Percentiles rank a stretch among this genome's conserved stretches.
Conservation (phyloP, 2,888 invertebrate genomes). For the Trissonchulus latispiculum region DNA sequence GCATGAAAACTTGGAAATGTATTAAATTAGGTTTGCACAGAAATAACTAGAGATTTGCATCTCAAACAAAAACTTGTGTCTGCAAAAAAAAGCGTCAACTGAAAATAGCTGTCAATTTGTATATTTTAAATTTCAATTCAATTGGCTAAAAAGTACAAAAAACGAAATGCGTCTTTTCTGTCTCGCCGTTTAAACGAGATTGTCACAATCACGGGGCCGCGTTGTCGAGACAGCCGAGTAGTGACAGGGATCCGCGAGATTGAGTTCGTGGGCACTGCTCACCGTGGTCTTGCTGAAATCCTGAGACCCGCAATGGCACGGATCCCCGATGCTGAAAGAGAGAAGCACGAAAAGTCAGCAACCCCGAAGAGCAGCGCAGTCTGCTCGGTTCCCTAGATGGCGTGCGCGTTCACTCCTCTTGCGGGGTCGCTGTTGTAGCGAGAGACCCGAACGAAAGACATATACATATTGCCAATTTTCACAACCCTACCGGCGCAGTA, state of each 20-base stretch:
- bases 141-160: too few species aligned
- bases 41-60: too few species aligned
- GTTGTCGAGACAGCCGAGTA: constrained; percentile 57
- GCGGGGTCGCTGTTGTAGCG: constrained; percentile 65
- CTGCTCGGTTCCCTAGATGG: constrained; percentile 85
- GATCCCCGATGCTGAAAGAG: constrained; percentile 97
- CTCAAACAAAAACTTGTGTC: too few species aligned
- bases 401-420: constrained; percentile 90
- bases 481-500: too few species aligned
- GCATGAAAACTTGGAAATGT: too few species aligned
- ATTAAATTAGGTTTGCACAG: too few species aligned
- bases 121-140: too few species aligned
- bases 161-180: too few species aligned
- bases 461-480: too few species aligned
- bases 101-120: too few species aligned
- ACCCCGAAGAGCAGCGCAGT: constrained; percentile 69
- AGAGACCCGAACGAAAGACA: too few species aligned
- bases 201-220: constrained; percentile 52
- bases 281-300: constrained; percentile 67
- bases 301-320: constrained; percentile 93
- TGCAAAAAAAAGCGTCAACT: too few species aligned
- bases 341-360: constrained; percentile 54
- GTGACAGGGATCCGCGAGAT: constrained; percentile 47
- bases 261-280: constrained; percentile 63
- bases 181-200: constrained; percentile 49